Conservation (phyloP, 2,888 invertebrate species). For the Chymomyza procnemis region DNA sequence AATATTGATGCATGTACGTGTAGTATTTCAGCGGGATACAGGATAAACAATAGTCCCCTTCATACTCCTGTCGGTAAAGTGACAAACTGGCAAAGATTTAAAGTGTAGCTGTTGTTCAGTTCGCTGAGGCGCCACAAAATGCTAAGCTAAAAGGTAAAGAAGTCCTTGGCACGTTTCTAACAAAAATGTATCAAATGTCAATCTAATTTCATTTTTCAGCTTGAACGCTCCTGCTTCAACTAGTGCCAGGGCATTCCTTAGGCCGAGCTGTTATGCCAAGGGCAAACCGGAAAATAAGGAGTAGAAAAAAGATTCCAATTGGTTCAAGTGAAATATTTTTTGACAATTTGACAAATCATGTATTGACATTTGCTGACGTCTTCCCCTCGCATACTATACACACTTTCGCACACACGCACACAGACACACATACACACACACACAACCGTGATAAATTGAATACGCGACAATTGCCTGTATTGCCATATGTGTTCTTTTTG, state of each 20-base stretch:
- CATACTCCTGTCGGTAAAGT: conserved; percentile 19
- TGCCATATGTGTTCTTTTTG: conserved; percentile 31
- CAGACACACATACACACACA: conserved; percentile 10
- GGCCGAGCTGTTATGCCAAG: not conserved
- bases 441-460: conserved; percentile 24
- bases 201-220: conserved; percentile 72
- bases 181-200: conserved; percentile 68
- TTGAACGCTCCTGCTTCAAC: conserved; percentile 34
- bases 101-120: conserved; percentile 35
- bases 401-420: conserved; percentile 21
- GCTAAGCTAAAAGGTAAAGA: not conserved
- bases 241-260: not conserved
- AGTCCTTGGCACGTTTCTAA: not conserved
- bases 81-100: conserved; percentile 55
- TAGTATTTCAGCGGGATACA: not conserved
- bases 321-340: conserved; percentile 24
- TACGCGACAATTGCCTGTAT: conserved; percentile 8
- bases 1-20: conserved; percentile 47
- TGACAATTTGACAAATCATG: conserved; percentile 70
- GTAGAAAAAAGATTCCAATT: not conserved
- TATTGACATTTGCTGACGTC: conserved; percentile 68
- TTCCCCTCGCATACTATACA: conserved; percentile 19
- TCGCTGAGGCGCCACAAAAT: not conserved
- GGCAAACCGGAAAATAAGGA: conserved; percentile 1
- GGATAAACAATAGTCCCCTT: not conserved